phyloP scores from a whole-genome alignment of 2,797 vertebrate species.

The Denticeps clupeoides region DNA sequence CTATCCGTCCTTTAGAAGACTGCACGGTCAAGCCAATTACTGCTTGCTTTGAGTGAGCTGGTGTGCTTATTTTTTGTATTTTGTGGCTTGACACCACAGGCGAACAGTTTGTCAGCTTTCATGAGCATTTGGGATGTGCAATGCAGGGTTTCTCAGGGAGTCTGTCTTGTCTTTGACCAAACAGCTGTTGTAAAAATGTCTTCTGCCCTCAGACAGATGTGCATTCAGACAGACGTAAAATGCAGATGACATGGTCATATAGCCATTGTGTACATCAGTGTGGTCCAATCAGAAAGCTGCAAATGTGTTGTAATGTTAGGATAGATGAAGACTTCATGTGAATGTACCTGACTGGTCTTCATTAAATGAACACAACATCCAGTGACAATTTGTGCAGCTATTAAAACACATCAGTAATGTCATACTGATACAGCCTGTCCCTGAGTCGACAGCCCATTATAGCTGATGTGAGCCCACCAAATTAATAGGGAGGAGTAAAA shows the following conservation, averaged over 20 bases:
- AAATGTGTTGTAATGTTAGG: too few species aligned
- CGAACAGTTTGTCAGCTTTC: slow-evolving; percentile 22
- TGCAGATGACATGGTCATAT: slow-evolving; percentile 2
- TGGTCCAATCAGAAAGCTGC: too few species aligned
- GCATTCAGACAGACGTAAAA: slow-evolving; percentile 14
- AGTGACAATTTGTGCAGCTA: too few species aligned
- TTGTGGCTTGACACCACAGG: slow-evolving; percentile 30
- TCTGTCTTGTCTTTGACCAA: slow-evolving; percentile 10
- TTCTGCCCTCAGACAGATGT: slow-evolving; percentile 11
- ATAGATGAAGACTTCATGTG: too few species aligned
- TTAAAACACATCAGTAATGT: background rate
- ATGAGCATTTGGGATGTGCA: too few species aligned
- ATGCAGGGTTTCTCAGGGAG: background rate
- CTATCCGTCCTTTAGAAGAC: slow-evolving; percentile 5
- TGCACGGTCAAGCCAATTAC: slow-evolving; percentile 3
- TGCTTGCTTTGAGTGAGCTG: slow-evolving; percentile 30
- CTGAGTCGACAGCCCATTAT: background rate
- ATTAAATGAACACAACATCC: too few species aligned
- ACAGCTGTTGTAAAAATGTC: slow-evolving; percentile 9
- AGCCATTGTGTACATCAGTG: slow-evolving; percentile 4
- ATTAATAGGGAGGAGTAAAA: background rate
- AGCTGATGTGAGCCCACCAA: background rate
- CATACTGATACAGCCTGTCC: background rate
- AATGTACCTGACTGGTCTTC: too few species aligned
- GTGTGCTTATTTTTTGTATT: slow-evolving; percentile 43